phyloP scores from a whole-genome alignment of 2,888 invertebrate genomes.

The Tholera decimalis region DNA sequence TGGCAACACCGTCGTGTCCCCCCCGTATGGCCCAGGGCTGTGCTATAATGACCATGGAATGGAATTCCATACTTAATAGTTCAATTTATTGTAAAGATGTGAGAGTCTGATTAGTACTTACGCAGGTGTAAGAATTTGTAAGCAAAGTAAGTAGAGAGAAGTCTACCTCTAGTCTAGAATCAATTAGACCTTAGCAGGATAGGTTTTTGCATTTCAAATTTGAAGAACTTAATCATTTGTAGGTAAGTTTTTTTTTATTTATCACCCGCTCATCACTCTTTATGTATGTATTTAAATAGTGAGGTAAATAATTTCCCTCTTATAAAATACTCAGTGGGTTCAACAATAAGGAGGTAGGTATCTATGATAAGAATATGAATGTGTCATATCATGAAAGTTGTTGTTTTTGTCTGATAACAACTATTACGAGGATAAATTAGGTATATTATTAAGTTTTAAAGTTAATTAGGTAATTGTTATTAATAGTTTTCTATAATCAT shows the following conservation, averaged over 20 bases:
- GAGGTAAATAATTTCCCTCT: constrained; percentile 11
- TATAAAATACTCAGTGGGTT: constrained; percentile 2
- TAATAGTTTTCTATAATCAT: no score
- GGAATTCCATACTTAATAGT: constrained; percentile 73
- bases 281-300: constrained; percentile 28
- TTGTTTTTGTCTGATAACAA: not conserved
- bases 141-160: constrained; percentile 29
- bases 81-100: constrained; percentile 62
- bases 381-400: constrained; percentile 2
- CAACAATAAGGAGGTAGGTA: no score
- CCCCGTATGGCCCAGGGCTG: constrained; percentile 63
- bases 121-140: constrained; percentile 32
- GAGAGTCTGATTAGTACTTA: constrained; percentile 25
- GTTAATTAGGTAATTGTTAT: no score
- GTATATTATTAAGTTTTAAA: no score
- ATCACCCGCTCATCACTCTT: not conserved
- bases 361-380: constrained; percentile 12
- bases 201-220: constrained; percentile 42
- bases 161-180: constrained; percentile 43
- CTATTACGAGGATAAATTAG: not conserved
- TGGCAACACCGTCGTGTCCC: constrained; percentile 58
- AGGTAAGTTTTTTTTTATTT: constrained; percentile 14
- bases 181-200: constrained; percentile 38
- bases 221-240: constrained; percentile 13
- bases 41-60: constrained; percentile 71